These are phyloP conservation scores for Brachystomella parvula DNA, from an alignment of 1,140 invertebrate genomes.

Conservation along the genomic window DNA sequence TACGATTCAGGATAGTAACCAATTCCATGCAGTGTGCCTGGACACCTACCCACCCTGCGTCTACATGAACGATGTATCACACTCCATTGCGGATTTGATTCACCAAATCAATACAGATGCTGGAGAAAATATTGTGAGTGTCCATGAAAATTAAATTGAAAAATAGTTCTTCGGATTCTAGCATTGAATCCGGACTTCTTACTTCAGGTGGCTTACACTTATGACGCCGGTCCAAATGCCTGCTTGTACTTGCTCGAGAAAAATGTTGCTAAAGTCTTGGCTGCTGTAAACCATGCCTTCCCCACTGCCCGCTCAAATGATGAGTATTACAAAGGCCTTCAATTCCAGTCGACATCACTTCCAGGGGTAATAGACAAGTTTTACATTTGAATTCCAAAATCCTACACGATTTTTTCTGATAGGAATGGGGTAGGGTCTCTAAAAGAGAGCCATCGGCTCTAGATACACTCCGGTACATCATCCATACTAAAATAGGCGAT, in stretches of 20 bases:
- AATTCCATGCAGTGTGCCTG: constrained; percentile 88
- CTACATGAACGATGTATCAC: constrained; percentile 85
- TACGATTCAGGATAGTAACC: constrained; percentile 97
- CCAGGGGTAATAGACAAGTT: neutral
- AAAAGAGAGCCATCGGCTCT: constrained; percentile 44
- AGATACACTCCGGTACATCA: constrained; percentile 70
- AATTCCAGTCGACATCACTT: constrained; percentile 2
- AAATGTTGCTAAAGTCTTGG: constrained; percentile 59
- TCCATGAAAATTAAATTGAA: neutral
- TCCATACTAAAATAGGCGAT: constrained; percentile 66
- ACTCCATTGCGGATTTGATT: constrained; percentile 67
- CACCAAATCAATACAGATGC: constrained; percentile 68
- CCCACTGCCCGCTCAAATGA: constrained; percentile 49
- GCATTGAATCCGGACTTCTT: neutral
- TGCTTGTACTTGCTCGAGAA: constrained; percentile 78
- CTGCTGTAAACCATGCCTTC: constrained; percentile 61
- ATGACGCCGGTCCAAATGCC: constrained; percentile 95
- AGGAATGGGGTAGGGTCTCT: constrained; percentile 42
- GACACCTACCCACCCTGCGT: constrained; percentile 90
- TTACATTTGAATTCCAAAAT: neutral
- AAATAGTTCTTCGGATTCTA: neutral
- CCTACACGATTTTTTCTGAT: too few relatives aligned
- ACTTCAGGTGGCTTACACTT: constrained; percentile 79
- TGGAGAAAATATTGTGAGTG: constrained; percentile 53
- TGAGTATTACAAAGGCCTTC: constrained; percentile 54